Evolutionary conservation across 2,113 vertebrate genomes (phyloP), one percentile per base, ranked within the genome.

Genomic region (Camelus dromedarius): DNA sequence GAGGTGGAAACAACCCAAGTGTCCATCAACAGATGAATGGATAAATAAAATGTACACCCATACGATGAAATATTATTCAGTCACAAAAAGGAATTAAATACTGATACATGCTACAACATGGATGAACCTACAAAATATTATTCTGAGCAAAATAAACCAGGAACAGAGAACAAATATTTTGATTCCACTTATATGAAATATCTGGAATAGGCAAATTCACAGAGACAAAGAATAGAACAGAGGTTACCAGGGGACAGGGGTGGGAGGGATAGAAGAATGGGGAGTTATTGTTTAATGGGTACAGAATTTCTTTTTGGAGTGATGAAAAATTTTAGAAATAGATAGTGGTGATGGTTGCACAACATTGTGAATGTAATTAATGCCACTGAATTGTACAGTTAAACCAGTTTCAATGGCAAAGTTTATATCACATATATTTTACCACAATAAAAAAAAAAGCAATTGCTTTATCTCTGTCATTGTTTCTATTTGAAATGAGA

Each of bases 41-140:
- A 73, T 30, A 50, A 88, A 91, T 20, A 86, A 89, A 92, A 79
- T 38, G 19, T 67, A 87, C 20, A 66, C 46, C 5, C 54, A 82
- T 30, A 93, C 3, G 66, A 75, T 69, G 15, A 35, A 80, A 92
- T 92, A 89, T 92, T 91, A 94, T 73, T 89, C 35, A 38, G 77
- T 28, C 77, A 72, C 72, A 80, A 83, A 93, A 88, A 81, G n/a
- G 16, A 82, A 88, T 35, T 46, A 82, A 67, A 76, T 66, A 56
- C 19, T 38, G 48, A 77, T 19, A 88, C 13, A 42, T 79, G 19
- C 35, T 56, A 82, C 28, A 87, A 81, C 42, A 93, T 60, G 20
- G 42, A 90, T 60, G 42, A 86, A 76, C 50, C 58, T 79, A 64
- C 19, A 82, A 76, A 91, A 76, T 52, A 70, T 42, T 30, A 77